phyloP scores from a whole-genome alignment of 1,140 invertebrate species.

The Leptoteleia sp. region DNA sequence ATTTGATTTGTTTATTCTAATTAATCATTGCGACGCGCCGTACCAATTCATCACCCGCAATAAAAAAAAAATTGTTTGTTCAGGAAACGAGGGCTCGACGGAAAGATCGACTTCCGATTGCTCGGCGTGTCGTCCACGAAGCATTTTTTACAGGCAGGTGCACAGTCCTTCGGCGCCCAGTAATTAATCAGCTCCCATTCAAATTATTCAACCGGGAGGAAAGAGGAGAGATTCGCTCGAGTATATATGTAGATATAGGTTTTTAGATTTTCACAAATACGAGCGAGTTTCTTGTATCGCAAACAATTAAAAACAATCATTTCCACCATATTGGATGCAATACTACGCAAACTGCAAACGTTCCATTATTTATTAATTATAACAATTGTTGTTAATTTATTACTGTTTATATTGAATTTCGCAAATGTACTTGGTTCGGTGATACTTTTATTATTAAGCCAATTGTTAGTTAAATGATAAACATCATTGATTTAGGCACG shows the following conservation, averaged over 20 bases:
- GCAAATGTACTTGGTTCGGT: no score
- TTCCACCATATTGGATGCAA: slow-evolving; percentile 10
- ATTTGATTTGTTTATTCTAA: no score
- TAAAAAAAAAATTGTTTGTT: slow-evolving; percentile 60
- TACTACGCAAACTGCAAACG: slow-evolving; percentile 13
- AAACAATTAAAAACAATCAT: slow-evolving; percentile 10
- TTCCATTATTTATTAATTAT: no score
- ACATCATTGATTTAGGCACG: background rate
- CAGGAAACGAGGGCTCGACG: slow-evolving; percentile 70
- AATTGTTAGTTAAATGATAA: slow-evolving; percentile 21
- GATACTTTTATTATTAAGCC: slow-evolving; percentile 10
- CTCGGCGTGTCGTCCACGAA: slow-evolving; percentile 74
- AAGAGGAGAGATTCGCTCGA: slow-evolving; percentile 52
- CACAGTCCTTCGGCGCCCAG: slow-evolving; percentile 74
- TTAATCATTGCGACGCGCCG: no score
- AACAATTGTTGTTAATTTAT: slow-evolving; percentile 9
- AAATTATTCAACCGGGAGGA: slow-evolving; percentile 14
- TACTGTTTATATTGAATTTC: background rate
- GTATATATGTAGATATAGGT: slow-evolving; percentile 66
- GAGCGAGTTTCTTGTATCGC: slow-evolving; percentile 42
- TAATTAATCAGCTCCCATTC: slow-evolving; percentile 70
- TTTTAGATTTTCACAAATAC: slow-evolving; percentile 52
- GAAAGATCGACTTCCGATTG: slow-evolving; percentile 71
- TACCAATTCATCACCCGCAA: no score
- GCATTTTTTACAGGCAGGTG: slow-evolving; percentile 75